Conservation (phyloP, 2,113 vertebrate genomes). For the Todiramphus saurophagus region DNA sequence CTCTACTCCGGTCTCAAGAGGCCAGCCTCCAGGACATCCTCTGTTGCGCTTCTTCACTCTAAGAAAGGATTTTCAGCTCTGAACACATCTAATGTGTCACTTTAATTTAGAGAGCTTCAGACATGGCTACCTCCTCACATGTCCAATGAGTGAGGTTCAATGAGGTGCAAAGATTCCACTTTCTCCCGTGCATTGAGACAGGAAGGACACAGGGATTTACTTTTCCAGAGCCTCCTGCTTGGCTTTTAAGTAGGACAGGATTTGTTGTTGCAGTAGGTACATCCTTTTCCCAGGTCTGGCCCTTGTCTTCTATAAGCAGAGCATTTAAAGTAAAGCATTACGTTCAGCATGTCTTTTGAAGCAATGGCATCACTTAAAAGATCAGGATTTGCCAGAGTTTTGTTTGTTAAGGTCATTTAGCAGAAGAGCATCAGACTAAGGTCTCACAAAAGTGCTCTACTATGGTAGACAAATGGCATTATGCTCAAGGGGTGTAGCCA, state of each 20-base stretch:
- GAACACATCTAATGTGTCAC: neutral
- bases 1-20: neutral
- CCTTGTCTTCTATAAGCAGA: neutral
- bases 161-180: neutral
- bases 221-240: neutral
- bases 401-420: neutral
- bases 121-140: fast-evolving
- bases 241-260: neutral
- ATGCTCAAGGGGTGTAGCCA: neutral
- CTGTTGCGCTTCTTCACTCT: neutral
- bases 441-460: neutral
- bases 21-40: neutral
- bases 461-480: neutral
- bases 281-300: neutral
- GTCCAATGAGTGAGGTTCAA: neutral
- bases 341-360: neutral
- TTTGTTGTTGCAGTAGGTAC: neutral
- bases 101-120: neutral
- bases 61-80: neutral
- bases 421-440: neutral
- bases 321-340: neutral
- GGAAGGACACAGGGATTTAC: neutral
- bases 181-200: neutral
- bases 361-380: neutral
- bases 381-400: neutral